These are phyloP conservation scores for Tolypeutes matacus DNA, from an alignment of 2,797 vertebrate species.

Conservation along the genomic window DNA sequence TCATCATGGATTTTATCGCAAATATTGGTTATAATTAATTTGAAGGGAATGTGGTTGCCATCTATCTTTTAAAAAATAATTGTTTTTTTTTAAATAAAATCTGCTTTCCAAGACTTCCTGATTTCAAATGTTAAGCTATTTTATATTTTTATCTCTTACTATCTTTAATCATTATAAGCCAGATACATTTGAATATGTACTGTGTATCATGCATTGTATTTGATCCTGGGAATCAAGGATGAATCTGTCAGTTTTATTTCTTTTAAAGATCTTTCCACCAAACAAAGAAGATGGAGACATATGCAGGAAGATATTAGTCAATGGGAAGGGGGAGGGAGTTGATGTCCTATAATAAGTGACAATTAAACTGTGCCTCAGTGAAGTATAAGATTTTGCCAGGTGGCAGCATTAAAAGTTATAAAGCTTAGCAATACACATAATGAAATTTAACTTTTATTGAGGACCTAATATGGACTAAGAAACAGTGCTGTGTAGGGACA, in stretches of 20 bases:
- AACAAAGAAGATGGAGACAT: not conserved
- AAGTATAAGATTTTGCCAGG: not conserved
- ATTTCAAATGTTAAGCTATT: not conserved
- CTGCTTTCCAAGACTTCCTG: not conserved
- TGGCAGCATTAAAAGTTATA: not conserved
- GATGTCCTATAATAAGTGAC: not conserved
- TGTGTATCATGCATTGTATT: not conserved
- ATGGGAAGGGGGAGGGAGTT: not conserved
- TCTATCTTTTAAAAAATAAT: not conserved
- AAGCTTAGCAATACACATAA: not conserved
- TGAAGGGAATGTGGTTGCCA: not conserved
- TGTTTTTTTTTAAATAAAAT: too few relatives aligned
- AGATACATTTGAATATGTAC: not conserved
- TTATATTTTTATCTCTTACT: not conserved
- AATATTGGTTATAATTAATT: not conserved
- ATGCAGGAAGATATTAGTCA: not conserved
- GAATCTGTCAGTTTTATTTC: not conserved
- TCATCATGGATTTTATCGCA: not conserved
- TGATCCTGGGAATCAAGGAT: not conserved
- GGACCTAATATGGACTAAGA: not conserved
- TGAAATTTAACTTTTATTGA: not conserved
- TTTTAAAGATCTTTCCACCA: not conserved
- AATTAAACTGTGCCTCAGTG: not conserved
- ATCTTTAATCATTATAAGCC: not conserved
- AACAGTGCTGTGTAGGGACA: not conserved